Conservation (phyloP, 2,797 vertebrate genomes). For the Gallinago nigripennis region DNA sequence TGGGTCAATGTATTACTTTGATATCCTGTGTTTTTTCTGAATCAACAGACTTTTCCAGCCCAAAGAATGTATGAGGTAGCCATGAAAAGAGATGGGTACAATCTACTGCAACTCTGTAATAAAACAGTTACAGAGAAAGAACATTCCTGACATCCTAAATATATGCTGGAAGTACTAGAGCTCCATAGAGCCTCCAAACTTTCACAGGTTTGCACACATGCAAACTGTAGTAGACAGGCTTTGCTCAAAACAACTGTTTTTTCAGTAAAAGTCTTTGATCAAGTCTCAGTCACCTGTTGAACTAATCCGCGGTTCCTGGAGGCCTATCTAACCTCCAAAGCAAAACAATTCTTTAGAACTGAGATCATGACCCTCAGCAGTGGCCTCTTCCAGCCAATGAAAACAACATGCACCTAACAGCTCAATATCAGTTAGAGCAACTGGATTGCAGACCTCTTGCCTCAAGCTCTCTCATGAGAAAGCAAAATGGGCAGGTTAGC, state of each 20-base stretch:
- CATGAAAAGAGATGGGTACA: not conserved
- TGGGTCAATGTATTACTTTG: not conserved
- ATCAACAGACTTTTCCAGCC: not conserved
- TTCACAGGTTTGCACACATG: not conserved
- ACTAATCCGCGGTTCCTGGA: not conserved
- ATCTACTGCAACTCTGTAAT: not conserved
- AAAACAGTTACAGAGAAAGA: not conserved
- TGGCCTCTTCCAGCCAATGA: not conserved
- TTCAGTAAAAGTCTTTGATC: not conserved
- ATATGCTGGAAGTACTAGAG: not conserved
- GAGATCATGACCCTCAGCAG: not conserved
- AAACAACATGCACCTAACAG: slow-evolving; percentile 26
- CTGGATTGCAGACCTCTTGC: not conserved
- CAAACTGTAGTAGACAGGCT: not conserved
- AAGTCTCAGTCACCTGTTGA: not conserved
- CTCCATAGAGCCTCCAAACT: not conserved
- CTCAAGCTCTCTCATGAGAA: not conserved
- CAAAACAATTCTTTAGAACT: not conserved
- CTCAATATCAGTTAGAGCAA: not conserved
- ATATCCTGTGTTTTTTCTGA: not conserved
- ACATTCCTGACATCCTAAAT: not conserved
- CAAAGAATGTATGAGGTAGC: not conserved
- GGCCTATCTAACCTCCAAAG: not conserved
- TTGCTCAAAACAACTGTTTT: not conserved
- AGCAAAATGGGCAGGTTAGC: not conserved